Conservation (phyloP, 2,888 invertebrate species). For the Penaeus monodon region DNA sequence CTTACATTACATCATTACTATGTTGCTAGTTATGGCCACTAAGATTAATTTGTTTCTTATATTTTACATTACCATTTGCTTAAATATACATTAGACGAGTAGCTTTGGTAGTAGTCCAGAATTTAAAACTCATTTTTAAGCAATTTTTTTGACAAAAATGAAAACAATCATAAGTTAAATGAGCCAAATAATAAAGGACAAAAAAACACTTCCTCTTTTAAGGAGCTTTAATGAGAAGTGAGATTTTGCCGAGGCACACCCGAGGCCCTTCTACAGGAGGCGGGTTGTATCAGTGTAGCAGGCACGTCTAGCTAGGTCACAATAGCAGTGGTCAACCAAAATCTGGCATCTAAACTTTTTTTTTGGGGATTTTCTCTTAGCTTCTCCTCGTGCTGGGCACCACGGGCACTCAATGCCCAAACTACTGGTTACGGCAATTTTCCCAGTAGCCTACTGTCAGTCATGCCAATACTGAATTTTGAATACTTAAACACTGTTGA, state of each 20-base stretch:
- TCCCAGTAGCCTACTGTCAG: conserved; percentile 39
- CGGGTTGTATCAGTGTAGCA: conserved; percentile 52
- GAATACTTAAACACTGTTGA: too few relatives aligned
- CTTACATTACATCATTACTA: too few relatives aligned
- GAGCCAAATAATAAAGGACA: not conserved
- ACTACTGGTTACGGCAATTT: conserved; percentile 42
- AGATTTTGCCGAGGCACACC: conserved; percentile 58
- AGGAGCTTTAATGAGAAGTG: conserved; percentile 58
- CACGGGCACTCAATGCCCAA: conserved; percentile 14
- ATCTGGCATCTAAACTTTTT: conserved; percentile 32
- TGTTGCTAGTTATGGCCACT: too few relatives aligned
- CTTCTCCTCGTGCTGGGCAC: conserved; percentile 36
- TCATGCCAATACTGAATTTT: conserved; percentile 12
- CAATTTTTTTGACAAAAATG: too few relatives aligned
- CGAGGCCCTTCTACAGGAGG: conserved; percentile 58
- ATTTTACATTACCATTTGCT: too few relatives aligned
- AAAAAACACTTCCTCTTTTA: conserved; percentile 7
- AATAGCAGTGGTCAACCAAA: conserved; percentile 18
- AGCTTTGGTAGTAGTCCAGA: too few relatives aligned
- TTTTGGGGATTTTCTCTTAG: conserved; percentile 20
- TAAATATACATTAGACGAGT: too few relatives aligned
- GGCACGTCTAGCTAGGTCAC: conserved; percentile 25
- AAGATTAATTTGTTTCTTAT: too few relatives aligned
- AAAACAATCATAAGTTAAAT: too few relatives aligned
- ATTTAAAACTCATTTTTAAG: too few relatives aligned